Evolutionary conservation across 2,113 vertebrate species (phyloP), one percentile per base, ranked within the genome.

Genomic region (Dipodomys spectabilis): DNA sequence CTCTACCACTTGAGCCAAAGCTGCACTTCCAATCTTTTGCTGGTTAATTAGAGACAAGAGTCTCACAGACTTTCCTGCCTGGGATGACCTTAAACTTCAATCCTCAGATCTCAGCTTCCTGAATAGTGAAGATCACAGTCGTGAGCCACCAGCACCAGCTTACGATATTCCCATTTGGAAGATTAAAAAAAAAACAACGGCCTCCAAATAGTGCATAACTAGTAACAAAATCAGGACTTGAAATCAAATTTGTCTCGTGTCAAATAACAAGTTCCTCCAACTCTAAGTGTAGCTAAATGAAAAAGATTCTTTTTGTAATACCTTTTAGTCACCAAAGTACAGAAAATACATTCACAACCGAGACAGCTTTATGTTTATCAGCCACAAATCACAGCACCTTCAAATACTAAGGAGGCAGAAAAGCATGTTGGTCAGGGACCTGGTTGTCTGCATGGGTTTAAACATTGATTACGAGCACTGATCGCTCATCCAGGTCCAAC

Each of bases 181-280:
- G 68, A 45, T 16, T 64, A 75, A 67, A 4, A 11, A 30, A 93
- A 80, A 45, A 94, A 74, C 71, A 4, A 5, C 11, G 30, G 88
- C 5, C 39, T 90, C 57, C 20, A 15, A 72, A 73, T 60, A 60
- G n/a, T 45, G 62, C 28, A 82, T 25, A 28, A 30, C 18, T 7
- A 83, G 22, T 22, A 93, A 90, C 2, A 27, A 82, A 92, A 91
- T 32, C 62, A 85, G 45, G 44, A 57, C 67, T 80, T 64, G 27
- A 89, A 94, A 87, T 60, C 35, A 73, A 22, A 73, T 15, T 72
- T 91, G 10, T 68, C 78, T 88, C 60, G 69, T 44, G 60, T 6
- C 69, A 80, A 60, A 57, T n/a, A 65, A 74, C 15, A 95, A 75
- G 23, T 88, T 86, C 64, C 80, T 91, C 68, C 69, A 65, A 82